Evolutionary conservation across 1,140 invertebrate species (phyloP), one percentile per base, ranked within the genome.

Genomic region (Homarus americanus): DNA sequence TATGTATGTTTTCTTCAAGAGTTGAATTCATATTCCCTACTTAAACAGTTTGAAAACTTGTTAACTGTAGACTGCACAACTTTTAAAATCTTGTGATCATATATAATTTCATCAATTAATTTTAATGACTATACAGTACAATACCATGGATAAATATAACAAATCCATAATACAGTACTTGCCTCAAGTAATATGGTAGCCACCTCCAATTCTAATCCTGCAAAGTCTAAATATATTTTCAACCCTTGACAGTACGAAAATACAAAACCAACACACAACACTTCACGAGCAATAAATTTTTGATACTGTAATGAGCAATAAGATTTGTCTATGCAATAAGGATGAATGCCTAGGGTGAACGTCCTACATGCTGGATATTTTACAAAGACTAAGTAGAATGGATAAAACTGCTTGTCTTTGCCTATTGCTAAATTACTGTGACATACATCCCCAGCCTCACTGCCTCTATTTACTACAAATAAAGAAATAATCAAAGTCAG

Each of bases 241-340:
- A 69, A 32, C 63, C 32, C 63, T 40, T 63, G 40, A 66, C 82
- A 28, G 34, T 83, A 83, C 32, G 82, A 83, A 83, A 83, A 34
- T 83, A 83, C 36, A 83, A 83, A 83, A 83, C 38, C 82, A 83
- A 36, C 40, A 83, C 40, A 83, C 82, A 69, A 66, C 34, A 69
- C 53, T 69, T 83, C 7, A 20, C 34, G 40, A 83, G 40, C 9
- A 2, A 28, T 83, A 38, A 28, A 17, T 24, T 38, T 83, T 69
- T 69, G 12, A 66, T 83, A 63, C 28, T 69, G 58, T 38, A 53
- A 69, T 83, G 58, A 69, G 82, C 58, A 72, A 69, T 40, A 10
- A 20, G 76, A 44, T 49, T 49, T 41, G n/a, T 12, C 40, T 5
- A 32, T 3, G n/a, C n/a, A 32, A 69, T 32, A 69, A 12, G 34